phyloP scores from a whole-genome alignment of 2,113 vertebrate genomes.

The Aspiorhynchus laticeps region DNA sequence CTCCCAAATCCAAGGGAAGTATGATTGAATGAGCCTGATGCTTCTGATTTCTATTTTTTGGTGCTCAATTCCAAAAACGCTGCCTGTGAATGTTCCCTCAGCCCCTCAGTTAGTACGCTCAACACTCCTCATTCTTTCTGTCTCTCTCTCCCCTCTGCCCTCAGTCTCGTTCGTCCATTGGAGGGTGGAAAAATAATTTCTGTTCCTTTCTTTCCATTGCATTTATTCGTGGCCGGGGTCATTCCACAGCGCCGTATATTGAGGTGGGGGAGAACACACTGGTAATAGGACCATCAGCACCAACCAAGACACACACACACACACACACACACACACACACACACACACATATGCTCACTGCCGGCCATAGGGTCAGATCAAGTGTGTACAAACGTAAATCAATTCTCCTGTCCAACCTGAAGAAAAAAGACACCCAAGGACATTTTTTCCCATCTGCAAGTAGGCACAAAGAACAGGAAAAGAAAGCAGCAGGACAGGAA shows the following conservation, averaged over 20 bases:
- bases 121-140: background rate
- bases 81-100: background rate
- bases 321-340: slow-evolving; percentile 36
- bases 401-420: slow-evolving; percentile 71
- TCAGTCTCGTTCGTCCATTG: slow-evolving; percentile 14
- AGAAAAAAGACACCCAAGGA: slow-evolving; percentile 78
- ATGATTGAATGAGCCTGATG: background rate
- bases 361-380: slow-evolving; percentile 83
- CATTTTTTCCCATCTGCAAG: slow-evolving; percentile 69
- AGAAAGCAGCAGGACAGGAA: slow-evolving; percentile 59
- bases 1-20: background rate
- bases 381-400: slow-evolving; percentile 89
- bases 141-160: background rate
- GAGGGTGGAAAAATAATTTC: slow-evolving; percentile 8
- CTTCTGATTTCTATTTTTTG: background rate
- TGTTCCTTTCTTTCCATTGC: slow-evolving; percentile 18
- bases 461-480: slow-evolving; percentile 77
- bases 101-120: background rate
- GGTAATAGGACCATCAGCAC: slow-evolving; percentile 74
- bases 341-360: slow-evolving; percentile 66
- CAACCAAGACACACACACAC: slow-evolving; percentile 67
- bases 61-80: background rate
- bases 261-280: background rate
- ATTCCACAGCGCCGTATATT: background rate
- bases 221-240: slow-evolving; percentile 34